phyloP scores from a whole-genome alignment of 2,113 vertebrate genomes.

The Platichthys stellatus region DNA sequence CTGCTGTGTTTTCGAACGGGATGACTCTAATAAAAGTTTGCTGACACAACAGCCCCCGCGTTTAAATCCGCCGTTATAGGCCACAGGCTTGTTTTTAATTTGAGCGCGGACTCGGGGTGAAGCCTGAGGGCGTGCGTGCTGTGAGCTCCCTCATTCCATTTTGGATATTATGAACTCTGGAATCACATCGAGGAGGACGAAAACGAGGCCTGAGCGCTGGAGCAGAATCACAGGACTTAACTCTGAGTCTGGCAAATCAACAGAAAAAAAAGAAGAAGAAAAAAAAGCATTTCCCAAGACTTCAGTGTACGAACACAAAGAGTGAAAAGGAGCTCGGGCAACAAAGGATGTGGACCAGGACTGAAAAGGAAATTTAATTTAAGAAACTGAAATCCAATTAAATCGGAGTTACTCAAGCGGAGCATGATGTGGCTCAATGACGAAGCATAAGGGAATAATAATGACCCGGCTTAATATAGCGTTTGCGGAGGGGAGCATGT shows the following conservation, averaged over 20 bases:
- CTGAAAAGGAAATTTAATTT: constrained; percentile 52
- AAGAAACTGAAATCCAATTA: constrained; percentile 54
- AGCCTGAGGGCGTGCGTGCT: constrained; percentile 65
- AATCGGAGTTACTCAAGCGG: constrained; percentile 34
- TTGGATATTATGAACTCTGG: constrained; percentile 66
- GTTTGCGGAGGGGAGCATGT: background rate
- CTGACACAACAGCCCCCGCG: constrained; percentile 73
- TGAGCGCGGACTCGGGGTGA: constrained; percentile 61
- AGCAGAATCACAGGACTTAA: constrained; percentile 38
- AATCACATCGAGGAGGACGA: constrained; percentile 37
- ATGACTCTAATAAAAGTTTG: constrained; percentile 73
- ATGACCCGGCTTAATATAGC: constrained; percentile 4
- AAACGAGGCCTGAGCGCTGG: constrained; percentile 38
- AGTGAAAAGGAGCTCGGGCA: constrained; percentile 45
- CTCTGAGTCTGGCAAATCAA: constrained; percentile 51
- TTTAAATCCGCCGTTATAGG: constrained; percentile 57
- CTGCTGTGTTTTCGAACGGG: constrained; percentile 63
- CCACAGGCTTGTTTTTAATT: constrained; percentile 76
- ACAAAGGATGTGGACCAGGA: constrained; percentile 35
- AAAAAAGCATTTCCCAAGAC: constrained; percentile 40
- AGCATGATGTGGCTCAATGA: constrained; percentile 32
- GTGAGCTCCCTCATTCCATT: constrained; percentile 51
- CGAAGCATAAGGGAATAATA: constrained; percentile 25
- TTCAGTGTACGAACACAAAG: constrained; percentile 40
- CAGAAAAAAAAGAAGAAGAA: background rate